A percentile compares a stretch with the other conserved stretches of the same genome.
These are phyloP conservation scores for Melanerpes aurifrons DNA, from an alignment of 2,113 vertebrate species.

Conservation along the genomic window DNA sequence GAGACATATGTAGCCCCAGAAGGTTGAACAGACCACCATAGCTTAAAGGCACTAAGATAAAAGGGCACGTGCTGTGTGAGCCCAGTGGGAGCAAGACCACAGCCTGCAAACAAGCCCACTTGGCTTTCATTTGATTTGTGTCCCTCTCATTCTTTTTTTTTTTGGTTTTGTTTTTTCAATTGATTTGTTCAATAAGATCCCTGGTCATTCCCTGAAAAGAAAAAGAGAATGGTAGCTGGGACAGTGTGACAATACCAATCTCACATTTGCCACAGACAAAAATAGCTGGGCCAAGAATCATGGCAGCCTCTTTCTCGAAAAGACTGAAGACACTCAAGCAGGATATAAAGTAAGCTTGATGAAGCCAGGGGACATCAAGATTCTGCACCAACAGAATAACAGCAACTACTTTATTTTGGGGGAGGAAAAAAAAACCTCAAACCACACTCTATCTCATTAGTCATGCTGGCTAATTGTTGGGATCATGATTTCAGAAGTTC, in stretches of 20 bases:
- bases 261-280: neutral
- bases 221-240: neutral
- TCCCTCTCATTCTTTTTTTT: neutral
- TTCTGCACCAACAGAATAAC: neutral
- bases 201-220: neutral
- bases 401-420: neutral
- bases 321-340: neutral
- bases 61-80: constrained; percentile 39
- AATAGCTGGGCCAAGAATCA: neutral
- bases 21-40: constrained; percentile 75
- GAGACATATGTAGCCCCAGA: constrained; percentile 77
- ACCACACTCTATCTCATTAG: constrained; percentile 9
- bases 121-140: neutral
- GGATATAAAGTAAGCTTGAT: constrained; percentile 16
- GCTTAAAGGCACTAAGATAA: constrained; percentile 75
- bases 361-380: constrained; percentile 1
- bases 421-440: no score
- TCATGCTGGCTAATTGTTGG: constrained; percentile 51
- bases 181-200: constrained; percentile 43
- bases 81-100: constrained; percentile 53
- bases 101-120: constrained; percentile 19
- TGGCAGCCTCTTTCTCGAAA: neutral
- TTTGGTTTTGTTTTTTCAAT: neutral
- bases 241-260: neutral
- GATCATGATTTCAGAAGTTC: constrained; percentile 59